Percentiles rank a stretch among this genome's conserved stretches.
Conservation (phyloP, 2,888 invertebrate species). For the Drosophila austrosaltans region DNA sequence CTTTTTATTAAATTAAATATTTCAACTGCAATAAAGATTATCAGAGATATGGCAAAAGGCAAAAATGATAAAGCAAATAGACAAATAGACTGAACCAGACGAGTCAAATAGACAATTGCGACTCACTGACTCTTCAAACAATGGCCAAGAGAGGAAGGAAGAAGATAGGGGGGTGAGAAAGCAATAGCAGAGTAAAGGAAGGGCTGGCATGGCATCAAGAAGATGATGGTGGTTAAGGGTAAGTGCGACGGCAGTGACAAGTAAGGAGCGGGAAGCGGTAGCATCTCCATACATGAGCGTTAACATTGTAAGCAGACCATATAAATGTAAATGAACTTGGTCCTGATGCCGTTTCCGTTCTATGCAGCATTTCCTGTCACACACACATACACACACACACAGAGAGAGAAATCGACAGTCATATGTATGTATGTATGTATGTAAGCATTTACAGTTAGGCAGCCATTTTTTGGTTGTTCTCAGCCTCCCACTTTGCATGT, state of each 20-base stretch:
- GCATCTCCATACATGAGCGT: constrained; percentile 69
- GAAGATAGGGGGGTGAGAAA: background rate
- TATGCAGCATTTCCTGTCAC: constrained; percentile 68
- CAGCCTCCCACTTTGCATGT: constrained; percentile 17
- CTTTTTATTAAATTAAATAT: constrained; percentile 78
- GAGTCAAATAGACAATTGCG: constrained; percentile 66
- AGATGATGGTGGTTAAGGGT: constrained; percentile 24
- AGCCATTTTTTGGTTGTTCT: constrained; percentile 73
- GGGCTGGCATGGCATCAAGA: constrained; percentile 14
- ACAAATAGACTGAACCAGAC: constrained; percentile 31
- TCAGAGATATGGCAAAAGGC: constrained; percentile 67
- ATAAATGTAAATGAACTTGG: constrained; percentile 77
- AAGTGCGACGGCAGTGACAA: background rate
- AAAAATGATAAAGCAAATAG: constrained; percentile 68
- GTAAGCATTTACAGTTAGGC: constrained; percentile 54
- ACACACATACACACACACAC: constrained; percentile 29
- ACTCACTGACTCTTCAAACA: constrained; percentile 70
- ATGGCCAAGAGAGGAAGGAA: constrained; percentile 11
- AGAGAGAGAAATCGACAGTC: background rate
- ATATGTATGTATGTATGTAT: background rate
- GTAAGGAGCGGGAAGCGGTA: constrained; percentile 5
- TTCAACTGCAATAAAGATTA: constrained; percentile 77
- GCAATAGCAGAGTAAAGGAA: too few relatives aligned
- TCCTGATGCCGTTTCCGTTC: constrained; percentile 77
- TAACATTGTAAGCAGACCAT: constrained; percentile 80